Evolutionary conservation across 2,797 vertebrate genomes (phyloP).

Genomic region (Calcarius lapponicus): DNA sequence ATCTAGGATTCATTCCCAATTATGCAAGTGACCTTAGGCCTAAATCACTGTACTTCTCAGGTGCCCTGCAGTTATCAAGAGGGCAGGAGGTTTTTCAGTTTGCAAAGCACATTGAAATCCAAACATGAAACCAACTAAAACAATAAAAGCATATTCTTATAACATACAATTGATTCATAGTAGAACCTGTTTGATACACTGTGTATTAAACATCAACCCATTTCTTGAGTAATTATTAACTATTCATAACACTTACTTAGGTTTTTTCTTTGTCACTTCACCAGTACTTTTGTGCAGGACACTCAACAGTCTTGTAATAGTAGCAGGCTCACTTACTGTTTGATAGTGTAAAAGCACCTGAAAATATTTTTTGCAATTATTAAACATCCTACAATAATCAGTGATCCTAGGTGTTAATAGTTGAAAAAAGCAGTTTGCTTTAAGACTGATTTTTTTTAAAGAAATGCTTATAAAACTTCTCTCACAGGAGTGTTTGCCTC

Average conservation of each 20-base stretch:
- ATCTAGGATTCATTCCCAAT: not conserved
- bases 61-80: not conserved
- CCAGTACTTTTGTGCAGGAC: slow-evolving; percentile 95
- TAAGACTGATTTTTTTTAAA: not conserved
- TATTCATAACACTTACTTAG: slow-evolving; percentile 86
- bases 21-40: not conserved
- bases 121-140: not conserved
- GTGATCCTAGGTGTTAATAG: not conserved
- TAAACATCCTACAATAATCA: not conserved
- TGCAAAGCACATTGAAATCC: not conserved
- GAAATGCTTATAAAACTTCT: not conserved
- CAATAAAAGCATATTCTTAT: not conserved
- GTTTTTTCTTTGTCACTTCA: slow-evolving; percentile 96
- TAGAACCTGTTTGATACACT: not conserved
- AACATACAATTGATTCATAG: not conserved
- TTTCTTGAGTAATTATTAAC: slow-evolving; percentile 3
- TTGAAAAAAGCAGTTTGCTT: not conserved
- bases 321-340: slow-evolving; percentile 94
- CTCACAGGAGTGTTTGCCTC: not conserved
- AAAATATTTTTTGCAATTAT: slow-evolving; percentile 30
- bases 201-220: not conserved
- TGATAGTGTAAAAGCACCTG: slow-evolving; percentile 96
- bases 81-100: not conserved
- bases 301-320: slow-evolving; percentile 89
- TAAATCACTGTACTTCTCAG: not conserved